Evolutionary conservation across 2,797 vertebrate species (phyloP).

Genomic region (Silurus aristotelis): DNA sequence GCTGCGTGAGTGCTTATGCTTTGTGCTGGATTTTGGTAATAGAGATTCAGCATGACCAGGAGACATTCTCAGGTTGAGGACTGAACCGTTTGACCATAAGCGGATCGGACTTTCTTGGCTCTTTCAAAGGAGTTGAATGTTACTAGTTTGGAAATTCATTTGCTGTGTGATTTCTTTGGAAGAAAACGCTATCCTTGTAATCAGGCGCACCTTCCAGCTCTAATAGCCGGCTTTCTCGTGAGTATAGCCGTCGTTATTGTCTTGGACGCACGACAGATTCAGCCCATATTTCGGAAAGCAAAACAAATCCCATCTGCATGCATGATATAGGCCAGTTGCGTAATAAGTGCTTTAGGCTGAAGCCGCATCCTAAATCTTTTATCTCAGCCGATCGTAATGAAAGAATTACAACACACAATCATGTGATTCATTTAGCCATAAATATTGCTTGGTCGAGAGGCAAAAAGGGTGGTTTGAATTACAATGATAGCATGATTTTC

Average conservation of each 20-base stretch:
- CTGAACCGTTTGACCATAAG: conserved; percentile 35
- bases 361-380: conserved; percentile 62
- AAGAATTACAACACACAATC: conserved; percentile 61
- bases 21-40: conserved; percentile 30
- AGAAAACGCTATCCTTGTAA: conserved; percentile 12
- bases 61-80: conserved; percentile 7
- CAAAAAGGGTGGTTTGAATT: not conserved
- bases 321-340: conserved; percentile 50
- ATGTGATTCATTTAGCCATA: conserved; percentile 49
- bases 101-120: conserved; percentile 19
- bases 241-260: conserved; percentile 30
- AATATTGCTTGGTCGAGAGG: too few relatives aligned
- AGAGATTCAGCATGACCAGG: conserved; percentile 19
- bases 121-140: conserved; percentile 17
- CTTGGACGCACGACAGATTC: conserved; percentile 28
- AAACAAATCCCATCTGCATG: conserved; percentile 38
- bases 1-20: not conserved
- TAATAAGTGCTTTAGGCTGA: conserved; percentile 59
- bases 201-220: conserved; percentile 19
- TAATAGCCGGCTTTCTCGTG: conserved; percentile 14
- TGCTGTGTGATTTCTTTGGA: not conserved
- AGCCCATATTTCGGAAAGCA: conserved; percentile 10
- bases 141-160: conserved; percentile 43
- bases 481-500: too few relatives aligned
- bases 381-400: conserved; percentile 65